A percentile compares a stretch with the other conserved stretches of the same genome.
phyloP scores from a whole-genome alignment of 2,797 vertebrate genomes.

The Chromobotia macracanthus region DNA sequence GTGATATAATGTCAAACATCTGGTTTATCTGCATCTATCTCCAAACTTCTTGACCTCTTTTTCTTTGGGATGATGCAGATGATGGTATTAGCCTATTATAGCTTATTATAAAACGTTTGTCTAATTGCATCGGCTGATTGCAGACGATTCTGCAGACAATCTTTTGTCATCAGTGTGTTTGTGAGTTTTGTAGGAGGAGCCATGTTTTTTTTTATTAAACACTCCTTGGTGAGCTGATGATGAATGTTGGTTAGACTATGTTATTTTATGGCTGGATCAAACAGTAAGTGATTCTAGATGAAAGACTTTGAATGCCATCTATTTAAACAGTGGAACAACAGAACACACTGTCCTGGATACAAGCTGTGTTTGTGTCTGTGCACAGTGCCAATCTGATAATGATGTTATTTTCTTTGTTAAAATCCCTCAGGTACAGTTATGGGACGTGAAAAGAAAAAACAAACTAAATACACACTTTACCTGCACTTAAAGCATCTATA shows the following conservation, averaged over 20 bases:
- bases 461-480: background rate
- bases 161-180: no score
- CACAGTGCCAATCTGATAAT: constrained; percentile 45
- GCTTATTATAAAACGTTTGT: no score
- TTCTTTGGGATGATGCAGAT: no score
- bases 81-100: no score
- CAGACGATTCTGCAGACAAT: no score
- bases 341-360: constrained; percentile 52
- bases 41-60: no score
- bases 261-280: constrained; percentile 52
- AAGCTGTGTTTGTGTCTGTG: constrained; percentile 44
- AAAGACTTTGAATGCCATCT: constrained; percentile 28
- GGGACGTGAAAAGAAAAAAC: background rate
- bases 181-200: no score
- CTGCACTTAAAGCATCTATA: background rate
- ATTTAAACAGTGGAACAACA: constrained; percentile 45
- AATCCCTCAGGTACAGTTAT: constrained; percentile 37
- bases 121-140: no score
- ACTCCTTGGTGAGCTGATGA: background rate
- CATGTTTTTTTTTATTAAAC: no score
- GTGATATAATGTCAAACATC: no score
- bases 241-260: constrained; percentile 43
- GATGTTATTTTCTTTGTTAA: constrained; percentile 35
- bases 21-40: no score
- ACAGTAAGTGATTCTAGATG: constrained; percentile 41